phyloP scores from a whole-genome alignment of 2,888 invertebrate species.

The Caenorhabditis sp. region DNA sequence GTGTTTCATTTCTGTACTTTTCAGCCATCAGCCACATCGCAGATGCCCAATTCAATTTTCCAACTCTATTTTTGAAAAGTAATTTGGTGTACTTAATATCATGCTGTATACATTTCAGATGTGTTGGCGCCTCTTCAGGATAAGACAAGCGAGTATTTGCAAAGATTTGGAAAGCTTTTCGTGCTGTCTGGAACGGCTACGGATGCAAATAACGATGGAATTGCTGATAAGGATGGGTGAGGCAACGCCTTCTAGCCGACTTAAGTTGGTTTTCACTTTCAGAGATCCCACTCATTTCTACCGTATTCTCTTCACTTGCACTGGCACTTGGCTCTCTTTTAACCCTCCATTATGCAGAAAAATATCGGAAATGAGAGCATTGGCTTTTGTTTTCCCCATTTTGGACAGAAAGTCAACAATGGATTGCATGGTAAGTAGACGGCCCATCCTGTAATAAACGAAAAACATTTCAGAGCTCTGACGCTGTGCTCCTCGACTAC shows the following conservation, averaged over 20 bases:
- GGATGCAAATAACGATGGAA: conserved; percentile 52
- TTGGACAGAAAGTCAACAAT: conserved; percentile 1
- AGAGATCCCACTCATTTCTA: conserved; percentile 47
- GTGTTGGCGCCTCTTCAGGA: conserved; percentile 20
- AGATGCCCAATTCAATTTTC: conserved; percentile 19
- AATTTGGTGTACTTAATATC: neutral
- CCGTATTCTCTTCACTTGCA: conserved; percentile 38
- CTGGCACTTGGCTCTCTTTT: conserved; percentile 15
- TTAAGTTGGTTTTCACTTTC: neutral
- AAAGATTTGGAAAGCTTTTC: conserved; percentile 33
- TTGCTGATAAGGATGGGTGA: conserved; percentile 8
- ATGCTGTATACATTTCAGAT: conserved; percentile 18
- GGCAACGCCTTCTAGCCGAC: no score
- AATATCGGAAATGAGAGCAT: conserved; percentile 10
- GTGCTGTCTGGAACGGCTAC: conserved; percentile 49
- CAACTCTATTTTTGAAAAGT: conserved; percentile 15
- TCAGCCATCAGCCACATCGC: conserved; percentile 19
- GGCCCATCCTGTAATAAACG: neutral
- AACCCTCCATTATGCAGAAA: conserved; percentile 30
- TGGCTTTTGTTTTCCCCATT: conserved; percentile 52
- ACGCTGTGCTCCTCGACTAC: conserved; percentile 45
- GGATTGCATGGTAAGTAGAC: conserved; percentile 36
- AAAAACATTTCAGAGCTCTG: conserved; percentile 3
- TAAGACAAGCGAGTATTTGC: conserved; percentile 40
- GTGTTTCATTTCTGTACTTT: no score